Percentiles rank a stretch among this genome's conserved stretches.
Evolutionary conservation across 2,888 invertebrate species (phyloP).

Genomic region (Orchestes rusci): DNA sequence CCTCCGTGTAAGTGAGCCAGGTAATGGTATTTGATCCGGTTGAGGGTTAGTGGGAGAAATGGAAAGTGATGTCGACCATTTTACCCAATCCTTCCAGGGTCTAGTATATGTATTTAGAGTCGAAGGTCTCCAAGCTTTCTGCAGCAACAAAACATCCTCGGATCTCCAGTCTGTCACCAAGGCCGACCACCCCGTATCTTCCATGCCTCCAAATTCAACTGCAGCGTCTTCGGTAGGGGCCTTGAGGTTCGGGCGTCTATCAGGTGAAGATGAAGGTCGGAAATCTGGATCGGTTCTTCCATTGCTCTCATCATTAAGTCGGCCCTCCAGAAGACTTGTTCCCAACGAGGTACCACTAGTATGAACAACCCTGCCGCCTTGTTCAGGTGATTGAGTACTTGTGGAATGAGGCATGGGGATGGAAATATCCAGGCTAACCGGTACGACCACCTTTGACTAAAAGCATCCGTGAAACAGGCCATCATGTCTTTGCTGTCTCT

Average conservation of each 20-base stretch:
- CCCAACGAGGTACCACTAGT: slow-evolving; percentile 28
- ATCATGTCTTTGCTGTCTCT: slow-evolving; percentile 13
- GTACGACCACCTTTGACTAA: slow-evolving; percentile 23
- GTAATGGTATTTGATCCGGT: slow-evolving; percentile 6
- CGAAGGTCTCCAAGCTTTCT: slow-evolving; percentile 12
- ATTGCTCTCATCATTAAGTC: slow-evolving; percentile 7
- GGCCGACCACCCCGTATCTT: slow-evolving; percentile 16
- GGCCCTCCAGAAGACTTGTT: slow-evolving; percentile 29
- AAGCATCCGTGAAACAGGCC: slow-evolving; percentile 22
- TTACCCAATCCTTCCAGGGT: slow-evolving; percentile 13
- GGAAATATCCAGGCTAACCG: slow-evolving; percentile 31
- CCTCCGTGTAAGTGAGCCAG: slow-evolving; percentile 9
- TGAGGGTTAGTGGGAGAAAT: slow-evolving; percentile 6
- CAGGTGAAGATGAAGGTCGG: slow-evolving; percentile 8
- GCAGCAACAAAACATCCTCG: slow-evolving; percentile 7
- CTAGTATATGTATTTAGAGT: slow-evolving; percentile 14
- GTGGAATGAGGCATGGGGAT: slow-evolving; percentile 30
- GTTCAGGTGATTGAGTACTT: slow-evolving; percentile 28
- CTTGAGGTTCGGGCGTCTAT: slow-evolving; percentile 10
- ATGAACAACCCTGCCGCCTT: slow-evolving; percentile 26
- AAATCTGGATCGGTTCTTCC: slow-evolving; percentile 8
- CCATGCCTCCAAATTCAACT: slow-evolving; percentile 21
- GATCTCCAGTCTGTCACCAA: slow-evolving; percentile 8
- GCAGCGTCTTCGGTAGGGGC: slow-evolving; percentile 10
- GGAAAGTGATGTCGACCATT: slow-evolving; percentile 1